Base-by-base conservation (phyloP, 2,888 invertebrate genomes). In the Apocheima hispidaria region DNA sequence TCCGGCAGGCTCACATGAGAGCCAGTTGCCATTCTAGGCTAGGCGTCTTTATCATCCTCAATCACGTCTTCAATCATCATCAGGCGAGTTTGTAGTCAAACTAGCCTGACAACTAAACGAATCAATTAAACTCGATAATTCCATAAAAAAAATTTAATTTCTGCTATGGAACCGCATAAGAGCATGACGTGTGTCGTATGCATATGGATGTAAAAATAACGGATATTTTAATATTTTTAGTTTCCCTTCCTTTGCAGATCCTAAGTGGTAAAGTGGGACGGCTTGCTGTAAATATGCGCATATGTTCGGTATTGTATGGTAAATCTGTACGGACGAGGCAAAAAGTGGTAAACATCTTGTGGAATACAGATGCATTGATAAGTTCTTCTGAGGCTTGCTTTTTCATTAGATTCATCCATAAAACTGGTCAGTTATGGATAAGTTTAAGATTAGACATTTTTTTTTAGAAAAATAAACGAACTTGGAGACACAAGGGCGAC, bases 241-340 rank as follows among this genome's bases (percentile, higher is more conserved):
- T 76, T 78, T 81, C 68, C 73, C 70, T 61, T 78, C 75, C 71
- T 82, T 86, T 73, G 83, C 82, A 79, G 73, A 74, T 72, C 70
- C 63, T 65, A 75, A 77, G 72, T 72, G 71, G 69, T 69, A 69
- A 65, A 65, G 74, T 73, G 75, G 71, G 68, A 73, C 69, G 60
- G 67, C 71, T 68, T 70, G 65, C 70, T 69, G 73, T 86, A 83
- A 89, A 86, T 87, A 91, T 90, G 87, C 84, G 85, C 89, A 88
- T 88, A 84, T 79, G 80, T 79, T 72, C 79, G 73, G 64, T 75
- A 88, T 89, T 89, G 88, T 89, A 87, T 89, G 88, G 78, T 78
- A 88, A 88, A 79, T 75, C 68, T 64, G 75, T 65, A 73, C 70
- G 52, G 35, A 20, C 43, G 48, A 53, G 14, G n/a, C 2, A 30